Evolutionary conservation across 2,888 invertebrate species (phyloP), one percentile per base, ranked within the genome.

Genomic region (Athrips mouffetella): DNA sequence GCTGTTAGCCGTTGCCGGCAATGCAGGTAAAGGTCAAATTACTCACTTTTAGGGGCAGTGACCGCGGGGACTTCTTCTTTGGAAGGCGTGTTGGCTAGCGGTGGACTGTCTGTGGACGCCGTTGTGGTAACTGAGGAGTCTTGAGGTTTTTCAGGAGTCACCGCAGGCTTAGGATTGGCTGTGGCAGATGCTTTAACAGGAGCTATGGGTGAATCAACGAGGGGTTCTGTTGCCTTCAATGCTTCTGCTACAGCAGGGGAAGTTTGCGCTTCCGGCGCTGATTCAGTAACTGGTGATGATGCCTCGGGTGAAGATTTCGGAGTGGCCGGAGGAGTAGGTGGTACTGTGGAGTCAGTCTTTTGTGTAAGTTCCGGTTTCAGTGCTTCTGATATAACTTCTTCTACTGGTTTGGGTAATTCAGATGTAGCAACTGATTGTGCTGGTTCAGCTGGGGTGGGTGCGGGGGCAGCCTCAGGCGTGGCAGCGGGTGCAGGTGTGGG

Each of bases 1-100:
- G 84, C 84, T 71, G 74, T 76, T 74, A 75, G 67, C 66, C 60
- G 60, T 63, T 53, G 57, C 42, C 47, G 63, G 57, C 61, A 60
- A 62, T 57, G 60, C 6, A n/a, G 21, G 7, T 45, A 16, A 15
- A 27, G n/a, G 49, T 54, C 56, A 35, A 49, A 57, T 55, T 80
- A 87, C 88, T 88, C 65, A 88, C 88, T 76, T 86, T 87, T 87
- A 54, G 82, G 76, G 57, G 75, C 76, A 10, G 81, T 73, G 16
- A 63, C 69, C 51, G 58, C 64, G 49, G 80, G 72, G 1, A 67
- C 66, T 48, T 74, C 77, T 58, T 85, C 87, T 55, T 81, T 82
- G 49, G 83, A 75, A 42, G 89, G 86, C 8, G 87, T 86, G 59
- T 74, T 68, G 46, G 78, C 86, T 47, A 88, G 63, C 1, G 88